Evolutionary conservation across 2,888 invertebrate genomes (phyloP).

Genomic region (Oasisia sp.): DNA sequence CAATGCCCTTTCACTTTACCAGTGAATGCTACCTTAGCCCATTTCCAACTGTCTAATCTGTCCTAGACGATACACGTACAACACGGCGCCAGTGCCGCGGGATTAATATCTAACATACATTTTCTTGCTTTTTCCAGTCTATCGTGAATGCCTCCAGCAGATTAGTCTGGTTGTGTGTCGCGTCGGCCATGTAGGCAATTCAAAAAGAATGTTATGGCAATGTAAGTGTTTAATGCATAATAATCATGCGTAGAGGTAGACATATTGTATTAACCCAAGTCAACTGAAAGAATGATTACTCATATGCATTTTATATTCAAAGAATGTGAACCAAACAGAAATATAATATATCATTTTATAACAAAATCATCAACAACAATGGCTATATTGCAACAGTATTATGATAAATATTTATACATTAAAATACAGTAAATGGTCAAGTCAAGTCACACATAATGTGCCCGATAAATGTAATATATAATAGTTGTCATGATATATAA

Average conservation of each 20-base stretch:
- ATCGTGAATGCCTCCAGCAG: not conserved
- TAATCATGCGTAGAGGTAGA: too few species aligned
- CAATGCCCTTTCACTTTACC: not conserved
- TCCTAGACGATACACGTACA: not conserved
- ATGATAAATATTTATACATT: not conserved
- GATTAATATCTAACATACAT: not conserved
- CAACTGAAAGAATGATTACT: not conserved
- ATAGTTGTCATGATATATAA: not conserved
- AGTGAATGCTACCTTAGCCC: not conserved
- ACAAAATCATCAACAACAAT: not conserved
- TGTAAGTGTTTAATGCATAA: not conserved
- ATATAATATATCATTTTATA: too few species aligned
- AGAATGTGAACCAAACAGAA: not conserved
- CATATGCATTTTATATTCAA: not conserved
- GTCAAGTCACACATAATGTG: too few species aligned
- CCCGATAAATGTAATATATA: too few species aligned
- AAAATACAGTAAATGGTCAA: not conserved
- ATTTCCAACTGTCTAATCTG: not conserved
- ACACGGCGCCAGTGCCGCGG: slow-evolving; percentile 3
- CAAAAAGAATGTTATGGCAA: not conserved
- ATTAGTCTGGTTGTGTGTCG: not conserved
- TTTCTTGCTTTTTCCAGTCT: not conserved
- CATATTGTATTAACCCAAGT: not conserved
- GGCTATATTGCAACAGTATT: not conserved
- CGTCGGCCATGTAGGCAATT: not conserved